Percentiles rank a stretch among this genome's conserved stretches.
phyloP scores from a whole-genome alignment of 2,113 vertebrate genomes.

The Otocyon megalotis region DNA sequence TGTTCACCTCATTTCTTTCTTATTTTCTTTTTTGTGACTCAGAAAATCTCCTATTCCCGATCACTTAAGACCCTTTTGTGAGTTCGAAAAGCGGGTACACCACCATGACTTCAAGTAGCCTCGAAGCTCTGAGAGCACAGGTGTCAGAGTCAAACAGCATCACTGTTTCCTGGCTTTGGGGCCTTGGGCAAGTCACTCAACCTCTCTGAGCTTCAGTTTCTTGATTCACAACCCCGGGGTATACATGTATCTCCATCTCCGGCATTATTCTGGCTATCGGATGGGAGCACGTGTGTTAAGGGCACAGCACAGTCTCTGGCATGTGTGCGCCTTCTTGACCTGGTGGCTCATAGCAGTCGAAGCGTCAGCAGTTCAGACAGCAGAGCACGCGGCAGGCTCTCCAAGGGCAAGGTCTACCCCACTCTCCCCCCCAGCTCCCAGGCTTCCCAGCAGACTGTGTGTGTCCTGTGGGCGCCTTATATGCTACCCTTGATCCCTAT shows the following conservation, averaged over 20 bases:
- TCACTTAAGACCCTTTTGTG: not conserved
- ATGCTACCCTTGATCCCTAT: too few species aligned
- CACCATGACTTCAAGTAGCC: not conserved
- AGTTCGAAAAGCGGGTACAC: not conserved
- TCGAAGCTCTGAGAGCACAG: too few species aligned
- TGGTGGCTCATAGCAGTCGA: accelerated
- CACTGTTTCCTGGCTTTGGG: not conserved
- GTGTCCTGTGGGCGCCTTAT: too few species aligned
- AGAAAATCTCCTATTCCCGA: not conserved
- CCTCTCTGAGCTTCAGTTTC: not conserved
- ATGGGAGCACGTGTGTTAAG: not conserved
- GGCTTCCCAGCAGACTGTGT: not conserved
- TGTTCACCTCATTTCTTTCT: not conserved
- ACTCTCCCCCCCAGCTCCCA: not conserved
- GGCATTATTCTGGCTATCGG: not conserved
- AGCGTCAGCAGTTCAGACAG: not conserved
- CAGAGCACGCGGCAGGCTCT: accelerated
- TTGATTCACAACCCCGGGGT: not conserved
- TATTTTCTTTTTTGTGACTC: not conserved
- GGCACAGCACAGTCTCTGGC: not conserved
- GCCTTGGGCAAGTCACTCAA: not conserved
- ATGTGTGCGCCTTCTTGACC: not conserved
- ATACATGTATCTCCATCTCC: not conserved
- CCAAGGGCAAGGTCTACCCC: not conserved
- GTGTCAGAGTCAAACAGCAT: not conserved